A percentile compares a stretch with the other conserved stretches of the same genome.
phyloP scores from a whole-genome alignment of 1,140 invertebrate species.

The Drosophila grimshawi region DNA sequence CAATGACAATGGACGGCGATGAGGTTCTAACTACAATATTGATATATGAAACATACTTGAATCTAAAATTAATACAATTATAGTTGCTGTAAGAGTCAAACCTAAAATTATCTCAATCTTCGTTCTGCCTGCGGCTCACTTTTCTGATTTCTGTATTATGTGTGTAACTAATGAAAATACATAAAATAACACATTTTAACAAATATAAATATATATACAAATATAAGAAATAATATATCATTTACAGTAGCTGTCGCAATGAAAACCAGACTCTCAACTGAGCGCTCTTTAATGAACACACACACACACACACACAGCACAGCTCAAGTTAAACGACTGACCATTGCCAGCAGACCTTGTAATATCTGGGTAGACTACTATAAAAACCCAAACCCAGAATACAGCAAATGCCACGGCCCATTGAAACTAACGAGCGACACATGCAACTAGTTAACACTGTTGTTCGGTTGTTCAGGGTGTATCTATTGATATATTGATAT shows the following conservation, averaged over 20 bases:
- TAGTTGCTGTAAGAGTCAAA: too few species aligned
- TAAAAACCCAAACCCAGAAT: slow-evolving; percentile 8
- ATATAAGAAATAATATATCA: too few species aligned
- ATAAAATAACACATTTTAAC: too few species aligned
- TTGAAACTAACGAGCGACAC: slow-evolving; percentile 70
- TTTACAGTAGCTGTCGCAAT: not conserved
- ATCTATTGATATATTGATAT: slow-evolving; percentile 62
- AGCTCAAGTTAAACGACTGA: not conserved
- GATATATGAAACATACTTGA: too few species aligned
- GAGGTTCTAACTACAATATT: too few species aligned
- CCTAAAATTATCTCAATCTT: too few species aligned
- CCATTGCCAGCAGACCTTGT: slow-evolving; percentile 34
- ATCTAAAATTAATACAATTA: too few species aligned
- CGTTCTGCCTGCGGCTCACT: too few species aligned
- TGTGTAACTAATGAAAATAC: too few species aligned
- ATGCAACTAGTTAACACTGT: slow-evolving; percentile 70
- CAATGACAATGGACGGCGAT: not conserved
- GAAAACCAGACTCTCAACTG: not conserved
- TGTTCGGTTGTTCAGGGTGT: not conserved
- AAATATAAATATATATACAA: not conserved
- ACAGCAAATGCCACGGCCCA: slow-evolving; percentile 51
- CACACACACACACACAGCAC: not conserved
- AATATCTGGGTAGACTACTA: slow-evolving; percentile 15
- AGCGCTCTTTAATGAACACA: slow-evolving; percentile 5
- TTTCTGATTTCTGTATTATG: too few species aligned